Evolutionary conservation across 2,113 vertebrate genomes (phyloP), one percentile per base, ranked within the genome.

Genomic region (Zapornia atra): DNA sequence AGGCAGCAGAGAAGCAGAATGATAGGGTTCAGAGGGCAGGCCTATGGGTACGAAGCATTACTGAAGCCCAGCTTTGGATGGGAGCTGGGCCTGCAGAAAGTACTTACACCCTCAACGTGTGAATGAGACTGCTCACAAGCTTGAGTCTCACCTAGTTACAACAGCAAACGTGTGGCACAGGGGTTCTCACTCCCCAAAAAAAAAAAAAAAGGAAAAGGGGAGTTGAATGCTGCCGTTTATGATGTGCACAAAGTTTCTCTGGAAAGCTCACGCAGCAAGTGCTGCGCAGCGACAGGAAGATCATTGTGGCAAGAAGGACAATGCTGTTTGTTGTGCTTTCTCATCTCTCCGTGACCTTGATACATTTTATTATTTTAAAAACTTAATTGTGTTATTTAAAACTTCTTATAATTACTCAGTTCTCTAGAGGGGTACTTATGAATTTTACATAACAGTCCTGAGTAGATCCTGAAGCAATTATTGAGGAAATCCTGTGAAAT

Each of bases 341-440:
- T 91, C 66, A 42, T 88, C 71, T 25, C 11, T 29, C 25, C 46
- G 22, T 53, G 73, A 65, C 72, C 66, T 79, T 61, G 50, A 57
- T 54, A 86, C 4, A 4, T 93, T 86, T 75, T 50, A 91, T 94
- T 91, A 76, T 94, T 91, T 65, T 92, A 95, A 91, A 88, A 61
- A 59, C 46, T 89, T 92, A 76, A 68, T 82, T 76, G 73, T 60
- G 40, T 85, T 91, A 91, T 94, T 86, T 75, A 77, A 89, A 76
- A 88, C 68, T 40, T 69, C 57, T 86, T 90, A 42, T 42, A 90
- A 84, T 82, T 86, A 78, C 80, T 54, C 51, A 54, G 9, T 25
- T 93, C 82, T 94, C 71, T 78, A 40, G 75, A 90, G 85, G 24
- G 61, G 22, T 75, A 59, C 44, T 87, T 90, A 78, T 0, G 1